Percentiles rank a stretch among this genome's conserved stretches.
Evolutionary conservation across 2,888 invertebrate species (phyloP).

Genomic region (Drosophila prostipennis): DNA sequence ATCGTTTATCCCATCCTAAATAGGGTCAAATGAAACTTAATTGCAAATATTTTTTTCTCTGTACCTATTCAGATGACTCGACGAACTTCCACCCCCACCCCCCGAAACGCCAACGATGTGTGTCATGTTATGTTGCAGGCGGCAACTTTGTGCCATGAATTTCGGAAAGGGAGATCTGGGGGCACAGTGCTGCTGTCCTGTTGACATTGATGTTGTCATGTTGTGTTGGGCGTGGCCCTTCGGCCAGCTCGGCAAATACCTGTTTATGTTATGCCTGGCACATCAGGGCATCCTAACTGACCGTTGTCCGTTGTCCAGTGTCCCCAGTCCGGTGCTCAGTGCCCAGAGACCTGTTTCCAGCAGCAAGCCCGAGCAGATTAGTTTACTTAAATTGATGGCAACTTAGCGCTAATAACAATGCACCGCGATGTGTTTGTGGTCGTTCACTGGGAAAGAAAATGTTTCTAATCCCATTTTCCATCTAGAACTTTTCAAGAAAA

Average conservation of each 20-base stretch:
- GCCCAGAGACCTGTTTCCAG: constrained; percentile 13
- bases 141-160: constrained; percentile 36
- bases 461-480: too few relatives aligned
- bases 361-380: constrained; percentile 64
- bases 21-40: not conserved
- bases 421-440: constrained; percentile 35
- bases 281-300: constrained; percentile 23
- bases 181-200: constrained; percentile 44
- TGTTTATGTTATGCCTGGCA: constrained; percentile 69
- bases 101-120: constrained; percentile 40
- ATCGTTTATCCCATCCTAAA: too few relatives aligned
- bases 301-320: constrained; percentile 15
- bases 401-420: constrained; percentile 73
- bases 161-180: constrained; percentile 29
- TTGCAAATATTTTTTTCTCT: not conserved
- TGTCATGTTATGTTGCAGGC: constrained; percentile 45
- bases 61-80: constrained; percentile 55
- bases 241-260: constrained; percentile 66
- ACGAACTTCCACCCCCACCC: constrained; percentile 13
- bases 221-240: constrained; percentile 59
- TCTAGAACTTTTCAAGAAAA: too few relatives aligned
- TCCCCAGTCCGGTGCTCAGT: constrained; percentile 22
- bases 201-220: constrained; percentile 71
- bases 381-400: constrained; percentile 80
- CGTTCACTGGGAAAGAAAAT: constrained; percentile 7